Evolutionary conservation across 2,113 vertebrate species (phyloP), one percentile per base, ranked within the genome.

Genomic region (Osmerus mordax): DNA sequence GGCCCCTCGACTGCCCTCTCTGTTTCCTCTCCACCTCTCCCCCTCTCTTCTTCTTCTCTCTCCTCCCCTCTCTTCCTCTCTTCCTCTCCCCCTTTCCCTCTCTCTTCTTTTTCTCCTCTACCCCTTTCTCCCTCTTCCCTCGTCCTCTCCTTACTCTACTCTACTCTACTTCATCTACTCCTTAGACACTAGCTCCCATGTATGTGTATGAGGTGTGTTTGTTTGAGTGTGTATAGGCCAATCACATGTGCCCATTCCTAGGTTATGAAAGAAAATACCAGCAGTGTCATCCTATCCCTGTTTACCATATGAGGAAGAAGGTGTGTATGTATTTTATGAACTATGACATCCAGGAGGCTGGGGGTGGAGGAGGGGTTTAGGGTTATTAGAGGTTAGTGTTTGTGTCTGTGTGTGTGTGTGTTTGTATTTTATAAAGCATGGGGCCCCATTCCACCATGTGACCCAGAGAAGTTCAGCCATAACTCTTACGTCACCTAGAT

Each of bases 261-360:
- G 54, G 65, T 79, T 77, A 69, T 86, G 78, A 84, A 85, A 86
- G 64, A 60, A 3, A 71, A 75, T 70, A 67, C 2, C 32, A 53
- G 69, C 70, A 32, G 6, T 60, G 41, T 67, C 67, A 61, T 51
- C 13, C 53, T 54, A 7, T 71, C 3, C 75, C 76, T 81, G 84
- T 85, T 86, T 81, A 81, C 76, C 70, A 74, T 65, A 25, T 29
- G 70, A 8, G 41, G 14, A 2, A 21, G 60, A 65, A n/a, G n/a
- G 51, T 19, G 14, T 41, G 62, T 36, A 16, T 36, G 29, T 65
- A 2, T 9, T n/a, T 64, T 25, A 64, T 18, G 29, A 28, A 18
- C 32, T 18, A 32, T 65, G 79, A 25, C 74, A 47, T 66, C 71
- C 47, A 55, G 56, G 61, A 47, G 65, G 32, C 11, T 47, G 18